Conservation (phyloP, 2,113 vertebrate genomes). For the Platysteira castanea region DNA sequence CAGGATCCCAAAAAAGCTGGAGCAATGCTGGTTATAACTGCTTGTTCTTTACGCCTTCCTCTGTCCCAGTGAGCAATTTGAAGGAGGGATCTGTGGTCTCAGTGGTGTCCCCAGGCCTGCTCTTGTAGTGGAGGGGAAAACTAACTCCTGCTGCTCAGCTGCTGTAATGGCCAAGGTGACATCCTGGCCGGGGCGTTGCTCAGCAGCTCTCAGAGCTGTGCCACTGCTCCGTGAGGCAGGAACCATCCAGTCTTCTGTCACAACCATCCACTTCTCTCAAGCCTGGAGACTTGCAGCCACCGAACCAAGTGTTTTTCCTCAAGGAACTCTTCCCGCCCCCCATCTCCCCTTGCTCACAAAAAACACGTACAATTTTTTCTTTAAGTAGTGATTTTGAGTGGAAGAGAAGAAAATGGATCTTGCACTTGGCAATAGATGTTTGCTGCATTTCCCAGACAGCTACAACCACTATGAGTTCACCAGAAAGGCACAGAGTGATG, state of each 20-base stretch:
- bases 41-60: neutral
- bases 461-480: neutral
- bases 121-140: neutral
- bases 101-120: neutral
- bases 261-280: neutral
- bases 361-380: accelerated
- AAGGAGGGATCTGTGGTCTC: neutral
- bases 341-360: neutral
- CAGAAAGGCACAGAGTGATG: neutral
- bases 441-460: neutral
- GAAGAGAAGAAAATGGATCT: neutral
- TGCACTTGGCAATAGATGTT: neutral
- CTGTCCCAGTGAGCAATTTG: neutral
- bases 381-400: neutral
- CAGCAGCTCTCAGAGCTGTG: neutral
- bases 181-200: neutral
- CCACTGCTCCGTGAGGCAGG: accelerated
- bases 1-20: neutral
- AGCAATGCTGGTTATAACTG: accelerated
- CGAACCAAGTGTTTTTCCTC: neutral
- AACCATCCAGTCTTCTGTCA: neutral
- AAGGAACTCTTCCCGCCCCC: neutral
- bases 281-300: neutral
- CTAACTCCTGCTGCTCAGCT: neutral
- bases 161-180: neutral